phyloP scores from a whole-genome alignment of 2,888 invertebrate genomes.

The Dicyrtoma fusca region DNA sequence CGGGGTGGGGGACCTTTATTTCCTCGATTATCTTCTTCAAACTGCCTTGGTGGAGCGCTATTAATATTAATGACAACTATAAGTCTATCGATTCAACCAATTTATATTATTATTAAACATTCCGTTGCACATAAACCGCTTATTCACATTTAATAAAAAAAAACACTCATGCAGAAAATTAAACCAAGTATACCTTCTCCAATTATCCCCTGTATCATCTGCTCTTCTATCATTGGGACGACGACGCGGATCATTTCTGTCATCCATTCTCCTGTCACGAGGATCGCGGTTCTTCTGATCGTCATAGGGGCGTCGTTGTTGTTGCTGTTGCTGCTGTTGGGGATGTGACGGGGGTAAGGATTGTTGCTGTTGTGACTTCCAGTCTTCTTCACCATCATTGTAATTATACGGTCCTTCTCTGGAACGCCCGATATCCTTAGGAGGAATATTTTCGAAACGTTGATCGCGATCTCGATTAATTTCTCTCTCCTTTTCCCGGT shows the following conservation, averaged over 20 bases:
- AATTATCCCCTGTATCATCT: constrained; percentile 42
- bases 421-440: constrained; percentile 20
- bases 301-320: constrained; percentile 12
- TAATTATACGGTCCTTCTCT: constrained; percentile 28
- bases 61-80: background rate
- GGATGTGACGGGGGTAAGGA: background rate
- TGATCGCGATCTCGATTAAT: background rate
- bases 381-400: constrained; percentile 21
- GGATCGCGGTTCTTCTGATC: constrained; percentile 22
- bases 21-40: constrained; percentile 47
- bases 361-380: constrained; percentile 29
- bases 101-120: background rate
- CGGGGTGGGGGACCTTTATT: constrained; percentile 39
- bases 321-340: constrained; percentile 13
- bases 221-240: constrained; percentile 20
- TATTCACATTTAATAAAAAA: background rate
- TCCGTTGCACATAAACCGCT: background rate
- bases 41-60: constrained; percentile 26
- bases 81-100: background rate
- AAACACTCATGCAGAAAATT: background rate
- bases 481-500: constrained; percentile 11
- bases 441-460: constrained; percentile 16
- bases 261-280: constrained; percentile 30
- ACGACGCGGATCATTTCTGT: background rate
- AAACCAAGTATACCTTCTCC: constrained; percentile 53